These are phyloP conservation scores for Orchestes rusci DNA, from an alignment of 2,888 invertebrate species.

Conservation along the genomic window DNA sequence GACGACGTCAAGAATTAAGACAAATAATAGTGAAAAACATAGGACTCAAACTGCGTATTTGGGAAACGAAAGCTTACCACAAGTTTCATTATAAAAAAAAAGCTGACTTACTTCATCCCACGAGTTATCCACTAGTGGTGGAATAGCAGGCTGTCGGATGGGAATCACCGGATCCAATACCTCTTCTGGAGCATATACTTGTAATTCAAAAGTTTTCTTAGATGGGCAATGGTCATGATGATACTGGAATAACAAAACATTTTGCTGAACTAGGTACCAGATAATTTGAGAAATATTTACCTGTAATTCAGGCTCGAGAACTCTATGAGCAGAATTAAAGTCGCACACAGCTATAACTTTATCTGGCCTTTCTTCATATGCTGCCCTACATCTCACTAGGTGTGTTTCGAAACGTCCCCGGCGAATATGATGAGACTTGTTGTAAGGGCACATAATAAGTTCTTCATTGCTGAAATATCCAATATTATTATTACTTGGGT, in stretches of 20 bases:
- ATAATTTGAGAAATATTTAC: constrained; percentile 37
- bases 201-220: constrained; percentile 27
- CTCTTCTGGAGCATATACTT: constrained; percentile 25
- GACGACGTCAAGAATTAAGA: too few relatives aligned
- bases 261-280: too few relatives aligned
- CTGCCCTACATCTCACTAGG: constrained; percentile 51
- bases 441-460: constrained; percentile 50
- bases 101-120: constrained; percentile 39
- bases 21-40: too few relatives aligned
- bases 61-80: too few relatives aligned
- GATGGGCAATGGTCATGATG: constrained; percentile 32
- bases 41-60: too few relatives aligned
- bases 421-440: constrained; percentile 48
- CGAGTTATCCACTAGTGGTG: constrained; percentile 27
- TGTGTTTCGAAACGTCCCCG: constrained; percentile 50
- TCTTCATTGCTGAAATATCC: constrained; percentile 16
- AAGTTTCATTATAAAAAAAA: too few relatives aligned
- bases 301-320: constrained; percentile 49
- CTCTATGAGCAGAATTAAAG: constrained; percentile 50
- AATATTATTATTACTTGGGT: too few relatives aligned
- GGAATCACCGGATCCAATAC: constrained; percentile 1
- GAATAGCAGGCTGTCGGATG: constrained; percentile 12
- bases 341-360: constrained; percentile 46
- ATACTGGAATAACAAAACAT: constrained; percentile 24
- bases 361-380: constrained; percentile 42